These are phyloP conservation scores for Crotophaga sulcirostris DNA, from an alignment of 2,113 vertebrate species.

Conservation along the genomic window DNA sequence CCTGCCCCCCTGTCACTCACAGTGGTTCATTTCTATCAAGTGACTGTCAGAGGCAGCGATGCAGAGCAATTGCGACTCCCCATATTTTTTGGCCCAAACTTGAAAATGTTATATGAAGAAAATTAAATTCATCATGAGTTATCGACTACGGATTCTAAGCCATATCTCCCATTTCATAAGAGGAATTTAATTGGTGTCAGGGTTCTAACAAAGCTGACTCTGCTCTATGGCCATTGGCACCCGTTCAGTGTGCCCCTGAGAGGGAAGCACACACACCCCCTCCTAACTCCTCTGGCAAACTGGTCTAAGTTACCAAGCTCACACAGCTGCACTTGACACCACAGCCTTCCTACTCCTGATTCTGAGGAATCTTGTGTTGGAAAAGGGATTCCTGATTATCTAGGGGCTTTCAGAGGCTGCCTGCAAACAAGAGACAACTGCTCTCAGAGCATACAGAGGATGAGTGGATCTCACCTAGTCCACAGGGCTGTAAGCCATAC, in stretches of 20 bases:
- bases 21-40: background rate
- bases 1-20: background rate
- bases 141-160: background rate
- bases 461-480: background rate
- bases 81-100: background rate
- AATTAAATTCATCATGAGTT: background rate
- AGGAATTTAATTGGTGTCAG: background rate
- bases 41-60: background rate
- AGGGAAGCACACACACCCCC: background rate
- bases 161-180: background rate
- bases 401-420: background rate
- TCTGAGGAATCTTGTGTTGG: background rate
- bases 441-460: background rate
- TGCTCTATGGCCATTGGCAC: fast-evolving
- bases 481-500: background rate
- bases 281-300: background rate
- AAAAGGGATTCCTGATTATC: background rate
- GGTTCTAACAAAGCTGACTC: background rate
- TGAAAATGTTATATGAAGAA: background rate
- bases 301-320: fast-evolving
- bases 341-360: background rate
- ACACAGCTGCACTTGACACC: fast-evolving
- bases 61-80: background rate
- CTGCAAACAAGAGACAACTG: background rate
- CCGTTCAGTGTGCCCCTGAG: background rate